A percentile compares a stretch with the other conserved stretches of the same genome.
Evolutionary conservation across 2,888 invertebrate species (phyloP).

Genomic region (Leucophenga maculata): DNA sequence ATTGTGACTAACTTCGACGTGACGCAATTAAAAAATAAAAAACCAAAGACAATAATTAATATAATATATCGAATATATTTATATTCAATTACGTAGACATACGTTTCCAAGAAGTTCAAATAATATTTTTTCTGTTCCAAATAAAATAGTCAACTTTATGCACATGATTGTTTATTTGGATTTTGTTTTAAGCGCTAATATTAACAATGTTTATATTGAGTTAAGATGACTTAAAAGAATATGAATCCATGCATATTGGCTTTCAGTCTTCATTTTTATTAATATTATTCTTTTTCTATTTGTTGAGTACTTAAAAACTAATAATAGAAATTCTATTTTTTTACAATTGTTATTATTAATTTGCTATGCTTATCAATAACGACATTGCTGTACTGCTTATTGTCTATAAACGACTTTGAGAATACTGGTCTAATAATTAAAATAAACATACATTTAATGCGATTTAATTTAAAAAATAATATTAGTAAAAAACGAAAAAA

Average conservation of each 20-base stretch:
- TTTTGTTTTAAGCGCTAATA: background rate
- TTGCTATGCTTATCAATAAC: background rate
- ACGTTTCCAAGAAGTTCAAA: too few species aligned
- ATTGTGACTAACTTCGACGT: too few species aligned
- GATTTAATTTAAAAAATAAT: too few species aligned
- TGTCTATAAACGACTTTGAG: too few species aligned
- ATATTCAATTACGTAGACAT: too few species aligned
- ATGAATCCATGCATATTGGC: conserved; percentile 30
- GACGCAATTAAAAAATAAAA: too few species aligned
- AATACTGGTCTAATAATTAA: too few species aligned
- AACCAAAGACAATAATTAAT: too few species aligned
- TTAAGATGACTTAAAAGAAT: conserved; percentile 25
- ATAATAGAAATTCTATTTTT: background rate
- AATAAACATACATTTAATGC: too few species aligned
- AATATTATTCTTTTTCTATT: background rate
- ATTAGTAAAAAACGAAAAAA: too few species aligned
- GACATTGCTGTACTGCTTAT: conserved; percentile 9
- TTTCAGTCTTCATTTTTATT: conserved; percentile 32
- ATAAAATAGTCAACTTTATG: background rate
- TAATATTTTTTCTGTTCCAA: background rate
- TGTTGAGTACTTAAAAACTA: background rate
- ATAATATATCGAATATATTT: too few species aligned
- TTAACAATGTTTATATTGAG: background rate
- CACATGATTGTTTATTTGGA: too few species aligned
- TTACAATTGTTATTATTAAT: background rate